These are phyloP conservation scores for Brachypalpus laphriformis DNA, from an alignment of 2,888 invertebrate species.

Conservation along the genomic window DNA sequence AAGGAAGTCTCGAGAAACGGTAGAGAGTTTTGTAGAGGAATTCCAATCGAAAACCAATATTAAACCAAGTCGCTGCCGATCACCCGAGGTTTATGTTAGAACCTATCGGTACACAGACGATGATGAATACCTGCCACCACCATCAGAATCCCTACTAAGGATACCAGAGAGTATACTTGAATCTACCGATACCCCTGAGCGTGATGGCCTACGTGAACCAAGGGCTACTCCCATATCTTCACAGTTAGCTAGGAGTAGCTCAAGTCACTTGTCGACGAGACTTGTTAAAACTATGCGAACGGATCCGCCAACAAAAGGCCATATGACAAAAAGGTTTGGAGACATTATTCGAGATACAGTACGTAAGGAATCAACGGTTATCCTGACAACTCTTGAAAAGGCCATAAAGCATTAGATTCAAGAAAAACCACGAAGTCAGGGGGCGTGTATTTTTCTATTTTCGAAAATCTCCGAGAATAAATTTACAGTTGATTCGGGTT, in stretches of 20 bases:
- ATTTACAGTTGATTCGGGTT: not conserved
- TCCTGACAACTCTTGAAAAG: constrained; percentile 17
- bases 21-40: not conserved
- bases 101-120: constrained; percentile 56
- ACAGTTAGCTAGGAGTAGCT: not conserved
- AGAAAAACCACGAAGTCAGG: not conserved
- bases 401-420: constrained; percentile 22
- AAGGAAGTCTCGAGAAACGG: constrained; percentile 2
- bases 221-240: not conserved
- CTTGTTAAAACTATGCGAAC: not conserved
- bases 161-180: not conserved
- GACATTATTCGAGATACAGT: constrained; percentile 32
- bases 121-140: constrained; percentile 24
- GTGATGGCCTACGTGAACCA: not conserved
- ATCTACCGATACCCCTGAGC: not conserved
- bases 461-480: constrained; percentile 29
- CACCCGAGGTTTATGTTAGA: constrained; percentile 35
- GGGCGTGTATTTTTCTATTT: constrained; percentile 43
- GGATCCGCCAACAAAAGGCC: not conserved
- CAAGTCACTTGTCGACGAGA: constrained; percentile 2
- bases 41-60: constrained; percentile 39
- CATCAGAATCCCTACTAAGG: constrained; percentile 39
- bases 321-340: constrained; percentile 12
- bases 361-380: constrained; percentile 23
- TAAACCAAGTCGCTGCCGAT: not conserved